These are phyloP conservation scores for Neosilurus mollespiculum DNA, from an alignment of 2,797 vertebrate species.

Conservation along the genomic window DNA sequence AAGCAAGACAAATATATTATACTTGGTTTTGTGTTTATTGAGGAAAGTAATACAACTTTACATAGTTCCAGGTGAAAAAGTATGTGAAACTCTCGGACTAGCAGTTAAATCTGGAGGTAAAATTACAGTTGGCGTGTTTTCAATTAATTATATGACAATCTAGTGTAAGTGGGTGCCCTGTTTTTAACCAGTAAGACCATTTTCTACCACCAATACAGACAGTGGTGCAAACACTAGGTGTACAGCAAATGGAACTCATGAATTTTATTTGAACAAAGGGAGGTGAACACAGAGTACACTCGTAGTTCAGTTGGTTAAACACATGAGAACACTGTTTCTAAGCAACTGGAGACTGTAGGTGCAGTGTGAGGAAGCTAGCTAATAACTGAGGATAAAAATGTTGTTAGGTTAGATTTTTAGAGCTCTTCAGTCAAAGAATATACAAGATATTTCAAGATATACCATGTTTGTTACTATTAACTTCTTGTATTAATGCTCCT, in stretches of 20 bases:
- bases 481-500: not conserved
- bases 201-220: not conserved
- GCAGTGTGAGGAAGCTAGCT: conserved; percentile 3
- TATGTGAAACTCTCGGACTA: too few relatives aligned
- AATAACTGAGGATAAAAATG: not conserved
- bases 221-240: not conserved
- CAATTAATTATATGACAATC: too few relatives aligned
- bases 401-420: not conserved
- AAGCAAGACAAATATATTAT: too few relatives aligned
- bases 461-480: not conserved
- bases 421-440: too few relatives aligned
- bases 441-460: not conserved
- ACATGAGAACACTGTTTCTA: conserved; percentile 1
- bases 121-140: too few relatives aligned
- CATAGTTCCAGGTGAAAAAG: too few relatives aligned
- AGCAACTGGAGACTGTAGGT: conserved; percentile 1
- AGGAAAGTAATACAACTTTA: too few relatives aligned
- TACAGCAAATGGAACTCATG: not conserved
- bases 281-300: not conserved
- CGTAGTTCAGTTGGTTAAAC: not conserved
- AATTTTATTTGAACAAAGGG: conserved; percentile 3
- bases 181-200: not conserved
- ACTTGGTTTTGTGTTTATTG: too few relatives aligned
- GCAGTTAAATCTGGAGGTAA: too few relatives aligned
- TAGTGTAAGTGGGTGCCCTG: too few relatives aligned